A percentile compares a stretch with the other conserved stretches of the same genome.
Evolutionary conservation across 2,888 invertebrate species (phyloP).

Genomic region (Diabrotica balteata): DNA sequence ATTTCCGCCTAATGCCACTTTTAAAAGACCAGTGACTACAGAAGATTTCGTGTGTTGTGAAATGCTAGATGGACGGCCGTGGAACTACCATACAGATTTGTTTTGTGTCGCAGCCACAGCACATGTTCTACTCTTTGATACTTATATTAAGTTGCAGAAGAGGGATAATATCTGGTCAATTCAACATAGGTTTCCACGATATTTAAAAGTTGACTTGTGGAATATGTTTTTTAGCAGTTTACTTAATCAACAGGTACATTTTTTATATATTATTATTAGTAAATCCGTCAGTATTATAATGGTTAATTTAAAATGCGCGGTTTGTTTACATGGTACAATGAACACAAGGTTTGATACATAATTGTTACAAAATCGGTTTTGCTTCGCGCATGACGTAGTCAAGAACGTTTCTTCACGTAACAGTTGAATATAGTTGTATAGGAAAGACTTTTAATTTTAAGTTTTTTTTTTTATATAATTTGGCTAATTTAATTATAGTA

Average conservation of each 20-base stretch:
- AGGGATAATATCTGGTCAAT: slow-evolving; percentile 55
- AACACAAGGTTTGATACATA: no score
- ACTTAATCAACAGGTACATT: slow-evolving; percentile 67
- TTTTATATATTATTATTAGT: no score
- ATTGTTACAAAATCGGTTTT: no score
- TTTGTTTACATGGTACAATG: no score
- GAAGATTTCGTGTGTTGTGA: slow-evolving; percentile 85
- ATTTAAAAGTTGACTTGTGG: slow-evolving; percentile 76
- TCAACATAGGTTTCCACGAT: slow-evolving; percentile 53
- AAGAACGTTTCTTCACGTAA: no score
- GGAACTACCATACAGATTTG: slow-evolving; percentile 94
- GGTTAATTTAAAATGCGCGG: no score
- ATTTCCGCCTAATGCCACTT: slow-evolving; percentile 76
- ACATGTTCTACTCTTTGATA: slow-evolving; percentile 85
- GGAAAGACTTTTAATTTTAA: no score
- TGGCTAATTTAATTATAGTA: no score
- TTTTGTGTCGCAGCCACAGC: slow-evolving; percentile 89
- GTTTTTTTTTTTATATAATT: no score
- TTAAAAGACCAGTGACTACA: slow-evolving; percentile 66
- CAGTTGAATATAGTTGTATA: no score
- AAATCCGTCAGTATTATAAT: no score
- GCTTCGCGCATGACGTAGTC: no score
- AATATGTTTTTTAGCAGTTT: slow-evolving; percentile 80
- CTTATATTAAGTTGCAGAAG: slow-evolving; percentile 78
- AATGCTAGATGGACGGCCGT: slow-evolving; percentile 88